phyloP scores from a whole-genome alignment of 1,140 invertebrate genomes.

The Aphidius ervi region DNA sequence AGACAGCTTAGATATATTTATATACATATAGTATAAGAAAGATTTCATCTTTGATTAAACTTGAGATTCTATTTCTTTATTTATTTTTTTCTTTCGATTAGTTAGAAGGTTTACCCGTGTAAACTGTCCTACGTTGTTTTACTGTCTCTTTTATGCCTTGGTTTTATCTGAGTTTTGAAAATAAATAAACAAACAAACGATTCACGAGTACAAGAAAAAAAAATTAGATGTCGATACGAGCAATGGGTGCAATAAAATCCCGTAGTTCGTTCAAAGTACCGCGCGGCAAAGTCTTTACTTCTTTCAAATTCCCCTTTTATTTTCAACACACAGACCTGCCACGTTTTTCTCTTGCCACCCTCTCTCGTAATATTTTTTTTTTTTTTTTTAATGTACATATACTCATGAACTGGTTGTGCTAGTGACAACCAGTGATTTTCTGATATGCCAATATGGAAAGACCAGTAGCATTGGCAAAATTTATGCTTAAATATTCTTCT shows the following conservation, averaged over 20 bases:
- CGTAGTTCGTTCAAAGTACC: slow-evolving; percentile 22
- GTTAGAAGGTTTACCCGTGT: slow-evolving; percentile 16
- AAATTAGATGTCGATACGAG: background rate
- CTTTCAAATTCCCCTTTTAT: no score
- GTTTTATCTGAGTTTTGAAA: background rate
- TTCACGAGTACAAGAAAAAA: no score
- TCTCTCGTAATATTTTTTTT: slow-evolving; percentile 16
- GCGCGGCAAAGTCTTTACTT: background rate
- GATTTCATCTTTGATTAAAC: slow-evolving; percentile 11
- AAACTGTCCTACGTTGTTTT: slow-evolving; percentile 14
- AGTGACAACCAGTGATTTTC: slow-evolving; percentile 29
- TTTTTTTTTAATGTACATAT: background rate
- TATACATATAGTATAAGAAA: background rate
- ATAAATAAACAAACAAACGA: background rate
- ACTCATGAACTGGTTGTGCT: slow-evolving; percentile 26
- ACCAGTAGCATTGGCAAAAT: slow-evolving; percentile 19
- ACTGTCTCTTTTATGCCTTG: no score
- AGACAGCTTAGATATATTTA: no score
- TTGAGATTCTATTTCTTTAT: background rate
- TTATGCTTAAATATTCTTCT: slow-evolving; percentile 6
- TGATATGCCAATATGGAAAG: slow-evolving; percentile 36
- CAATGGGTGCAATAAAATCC: slow-evolving; percentile 20
- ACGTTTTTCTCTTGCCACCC: slow-evolving; percentile 5
- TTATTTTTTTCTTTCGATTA: background rate
- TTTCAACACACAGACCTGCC: no score